Base-by-base conservation (phyloP, 2,888 invertebrate genomes). In the Rhamnusium bicolor region DNA sequence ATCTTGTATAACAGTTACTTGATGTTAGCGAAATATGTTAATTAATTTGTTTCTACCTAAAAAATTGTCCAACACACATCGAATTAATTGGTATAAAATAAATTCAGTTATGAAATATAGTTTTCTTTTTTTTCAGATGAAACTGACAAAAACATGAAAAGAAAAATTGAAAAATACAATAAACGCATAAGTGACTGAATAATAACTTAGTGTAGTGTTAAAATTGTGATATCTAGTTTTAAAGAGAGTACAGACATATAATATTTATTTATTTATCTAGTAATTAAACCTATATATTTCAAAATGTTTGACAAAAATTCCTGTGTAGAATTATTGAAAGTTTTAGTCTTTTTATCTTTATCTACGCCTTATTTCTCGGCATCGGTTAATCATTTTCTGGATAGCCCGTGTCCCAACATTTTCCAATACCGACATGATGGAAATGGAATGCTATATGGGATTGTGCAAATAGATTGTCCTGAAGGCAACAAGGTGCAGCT, bases 341-440 rank as follows among this genome's bases (percentile, higher is more conserved):
- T 67, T 4, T 40, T 67, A 12, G 10, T 67, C 24, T 1, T 67
- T 21, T 8, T 67, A 2, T 54, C 12, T 14, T 19, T 65, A 40
- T 21, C 19, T 3, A 5, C 54, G n/a, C 16, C 8, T n/a, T 8
- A 10, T 14, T 67, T 40, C 12, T 21, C 56, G 1, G 54, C 67
- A 12, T 46, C 83, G 81, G 81, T 82, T 80, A 83, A 21, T 24
- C 71, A 76, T 32, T 54, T 71, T 19, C 47, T 71, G 21, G 40
- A 67, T 40, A 87, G 86, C 72, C 87, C 88, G 4, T 88, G 88
- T 73, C 87, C 88, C 2, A 72, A 79, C n/a, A 78, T 84, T 27
- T 88, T 88, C 76, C 82, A 84, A 61, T 90, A 90, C 80, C 83
- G 84, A 61, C 87, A 84, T 73, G 89, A 90, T 75, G 87, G 87